Evolutionary conservation across 2,113 vertebrate species (phyloP), one percentile per base, ranked within the genome.

Genomic region (Callionymus lyra): DNA sequence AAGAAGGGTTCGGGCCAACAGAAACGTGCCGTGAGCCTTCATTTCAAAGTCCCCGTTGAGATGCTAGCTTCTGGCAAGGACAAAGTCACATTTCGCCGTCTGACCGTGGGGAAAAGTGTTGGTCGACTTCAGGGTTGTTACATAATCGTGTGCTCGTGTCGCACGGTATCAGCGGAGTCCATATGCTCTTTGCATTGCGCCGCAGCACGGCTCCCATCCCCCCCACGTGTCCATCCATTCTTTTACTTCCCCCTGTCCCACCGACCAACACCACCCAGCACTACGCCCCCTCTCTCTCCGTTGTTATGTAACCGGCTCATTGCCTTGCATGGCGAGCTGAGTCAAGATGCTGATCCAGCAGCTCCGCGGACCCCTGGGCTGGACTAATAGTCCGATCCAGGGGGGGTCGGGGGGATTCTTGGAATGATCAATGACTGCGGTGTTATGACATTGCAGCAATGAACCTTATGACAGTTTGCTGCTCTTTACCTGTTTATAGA

Each of bases 321-420:
- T 3, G 2, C 13, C 51, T 37, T 14, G 41, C 61, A 49, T 6
- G 36, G 47, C 38, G 39, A 33, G 53, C 45, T 61, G 50, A 51
- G 31, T 52, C 53, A 63, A 71, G 53, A 61, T 64, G 53, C 65
- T 67, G 65, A 67, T 41, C 52, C 36, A 45, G 46, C 63, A 59
- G 40, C 54, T 64, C 34, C 44, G 39, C 48, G 10, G 38, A 42
- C 37, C 31, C 19, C 48, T 1, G 12, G 57, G 61, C 34, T 19
- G 39, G 44, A 63, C 50, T 55, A 65, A 41, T 6, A 18, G 1
- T 56, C 13, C 19, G 10, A 36, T 16, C 17, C 2, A 1, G 6
- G 9, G 21, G 27, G 17, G 14, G n/a, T n/a, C n/a, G n/a, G n/a
- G 32, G 19, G 16, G 10, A 34, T 39, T 31, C 16, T 36, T 16